Conservation (phyloP, 2,113 vertebrate species). For the Indicator maculatus region DNA sequence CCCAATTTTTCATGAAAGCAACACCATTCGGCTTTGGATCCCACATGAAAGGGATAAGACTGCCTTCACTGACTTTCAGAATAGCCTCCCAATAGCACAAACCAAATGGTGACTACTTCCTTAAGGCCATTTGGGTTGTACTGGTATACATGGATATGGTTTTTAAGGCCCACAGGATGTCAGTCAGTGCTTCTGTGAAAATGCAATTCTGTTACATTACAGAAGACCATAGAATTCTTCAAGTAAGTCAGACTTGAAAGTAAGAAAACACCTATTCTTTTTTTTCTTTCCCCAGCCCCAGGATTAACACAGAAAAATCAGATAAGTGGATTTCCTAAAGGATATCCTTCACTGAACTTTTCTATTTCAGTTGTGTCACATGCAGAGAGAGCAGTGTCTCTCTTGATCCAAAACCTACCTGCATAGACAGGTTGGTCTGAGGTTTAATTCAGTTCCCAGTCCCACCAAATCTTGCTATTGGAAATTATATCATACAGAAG, state of each 20-base stretch:
- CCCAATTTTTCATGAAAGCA: not conserved
- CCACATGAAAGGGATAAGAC: not conserved
- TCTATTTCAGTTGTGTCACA: not conserved
- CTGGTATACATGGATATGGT: not conserved
- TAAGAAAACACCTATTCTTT: not conserved
- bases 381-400: not conserved
- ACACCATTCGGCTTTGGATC: not conserved
- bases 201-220: not conserved
- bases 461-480: not conserved
- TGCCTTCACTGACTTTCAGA: not conserved
- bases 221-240: not conserved
- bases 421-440: not conserved
- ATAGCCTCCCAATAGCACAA: not conserved
- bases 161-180: not conserved
- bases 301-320: not conserved
- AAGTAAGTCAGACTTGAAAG: not conserved
- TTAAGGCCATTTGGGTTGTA: not conserved
- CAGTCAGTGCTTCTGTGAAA: not conserved
- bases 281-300: no score
- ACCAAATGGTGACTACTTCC: not conserved
- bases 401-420: not conserved
- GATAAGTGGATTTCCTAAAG: not conserved
- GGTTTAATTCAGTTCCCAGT: not conserved
- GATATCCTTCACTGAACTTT: not conserved
- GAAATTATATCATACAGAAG: not conserved